Evolutionary conservation across 1,140 invertebrate genomes (phyloP), one percentile per base, ranked within the genome.

Genomic region (Procambarus clarkii): DNA sequence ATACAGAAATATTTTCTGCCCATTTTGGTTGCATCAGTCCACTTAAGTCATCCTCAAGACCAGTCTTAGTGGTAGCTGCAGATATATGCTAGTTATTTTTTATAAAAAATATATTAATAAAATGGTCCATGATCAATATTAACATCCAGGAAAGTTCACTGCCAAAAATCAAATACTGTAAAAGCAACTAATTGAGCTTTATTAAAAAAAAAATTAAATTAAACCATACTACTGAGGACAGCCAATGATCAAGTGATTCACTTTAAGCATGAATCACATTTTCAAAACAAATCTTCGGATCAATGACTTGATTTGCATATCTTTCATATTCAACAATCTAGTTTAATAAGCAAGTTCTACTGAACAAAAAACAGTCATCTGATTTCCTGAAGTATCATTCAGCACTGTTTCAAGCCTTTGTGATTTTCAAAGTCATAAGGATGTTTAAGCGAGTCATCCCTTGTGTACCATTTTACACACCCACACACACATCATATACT

Each of bases 261-360:
- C 50, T 21, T 64, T 48, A 45, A 83, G 58, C 69, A 54, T 54
- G 69, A 85, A 71, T 85, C 74, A 74, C 84, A 86, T 86, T 46
- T 86, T 34, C 84, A 86, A 86, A 86, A 48, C 77, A 86, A 86
- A 86, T 44, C 77, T 15, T 58, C 34, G n/a, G 24, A 60, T 45
- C 45, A 77, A 86, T 76, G 46, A 79, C 69, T 85, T 87, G 71
- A 87, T 79, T 87, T 87, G 85, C 85, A 87, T 87, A 87, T 48
- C 71, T 86, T 86, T 48, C 84, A 86, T 71, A 58, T 78, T 74
- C 58, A 78, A 74, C 85, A 76, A 78, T 21, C 60, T 60, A 87
- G 85, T 45, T 86, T 86, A 86, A 50, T 86, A 86, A 50, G 71
- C 84, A 54, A 86, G 84, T 77, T 71, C 84, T 86, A 86, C 13